Percentiles rank a stretch among this genome's conserved stretches.
Evolutionary conservation across 2,888 invertebrate genomes (phyloP).

Genomic region (Morinoia aosen): DNA sequence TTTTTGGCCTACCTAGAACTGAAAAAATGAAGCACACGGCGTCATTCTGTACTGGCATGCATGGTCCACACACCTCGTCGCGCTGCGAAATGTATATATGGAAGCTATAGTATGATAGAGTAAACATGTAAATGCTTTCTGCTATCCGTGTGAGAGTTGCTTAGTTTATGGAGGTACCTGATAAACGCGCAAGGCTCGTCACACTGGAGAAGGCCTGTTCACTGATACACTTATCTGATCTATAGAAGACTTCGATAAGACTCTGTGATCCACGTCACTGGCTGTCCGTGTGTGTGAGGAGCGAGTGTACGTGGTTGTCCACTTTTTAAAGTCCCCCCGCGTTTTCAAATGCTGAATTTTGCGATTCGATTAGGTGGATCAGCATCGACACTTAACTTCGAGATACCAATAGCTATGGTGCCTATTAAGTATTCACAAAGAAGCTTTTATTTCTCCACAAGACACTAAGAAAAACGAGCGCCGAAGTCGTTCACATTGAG

Average conservation of each 20-base stretch:
- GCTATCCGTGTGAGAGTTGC: constrained; percentile 44
- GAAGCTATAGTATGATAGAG: constrained; percentile 14
- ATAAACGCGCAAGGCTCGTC: constrained; percentile 25
- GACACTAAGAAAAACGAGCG: background rate
- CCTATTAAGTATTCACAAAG: background rate
- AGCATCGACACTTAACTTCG: background rate
- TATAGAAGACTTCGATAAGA: constrained; percentile 26
- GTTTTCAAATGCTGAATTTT: background rate
- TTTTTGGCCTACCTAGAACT: background rate
- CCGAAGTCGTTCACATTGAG: background rate
- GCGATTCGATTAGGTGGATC: background rate
- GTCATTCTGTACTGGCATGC: background rate
- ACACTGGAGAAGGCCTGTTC: constrained; percentile 41
- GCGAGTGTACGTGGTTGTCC: background rate
- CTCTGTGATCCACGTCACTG: background rate
- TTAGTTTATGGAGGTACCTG: constrained; percentile 37
- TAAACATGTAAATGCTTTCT: constrained; percentile 48
- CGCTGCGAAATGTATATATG: constrained; percentile 14
- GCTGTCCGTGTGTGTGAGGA: background rate
- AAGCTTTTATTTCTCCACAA: background rate
- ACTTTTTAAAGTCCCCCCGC: background rate
- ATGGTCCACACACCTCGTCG: background rate
- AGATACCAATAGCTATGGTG: background rate
- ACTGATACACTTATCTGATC: constrained; percentile 47
- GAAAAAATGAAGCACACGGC: background rate